phyloP scores from a whole-genome alignment of 37 sponge, comb jelly and placozoan species.

The Spongilla lacustris region DNA sequence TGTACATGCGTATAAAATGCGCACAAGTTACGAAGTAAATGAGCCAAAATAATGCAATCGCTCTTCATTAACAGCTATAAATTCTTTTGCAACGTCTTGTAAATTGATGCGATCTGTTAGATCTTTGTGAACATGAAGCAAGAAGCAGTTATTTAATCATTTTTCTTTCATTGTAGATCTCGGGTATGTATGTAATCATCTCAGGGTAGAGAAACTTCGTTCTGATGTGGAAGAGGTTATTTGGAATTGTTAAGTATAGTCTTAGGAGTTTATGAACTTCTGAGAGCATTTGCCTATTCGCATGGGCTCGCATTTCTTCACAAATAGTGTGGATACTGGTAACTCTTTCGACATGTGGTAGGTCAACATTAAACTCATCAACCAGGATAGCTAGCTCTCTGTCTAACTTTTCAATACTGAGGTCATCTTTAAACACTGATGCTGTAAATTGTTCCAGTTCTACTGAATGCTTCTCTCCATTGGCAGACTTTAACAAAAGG shows the following conservation, averaged over 20 bases:
- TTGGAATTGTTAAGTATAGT: constrained; percentile 56
- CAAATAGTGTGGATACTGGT: constrained; percentile 13
- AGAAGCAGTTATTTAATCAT: constrained; percentile 42
- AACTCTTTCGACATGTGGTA: constrained; percentile 5
- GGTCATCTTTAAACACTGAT: neutral
- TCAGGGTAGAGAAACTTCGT: constrained; percentile 46
- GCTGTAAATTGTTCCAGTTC: neutral
- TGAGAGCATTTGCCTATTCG: constrained; percentile 10
- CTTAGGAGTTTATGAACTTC: constrained; percentile 60
- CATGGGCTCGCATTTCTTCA: constrained; percentile 23
- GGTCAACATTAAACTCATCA: constrained; percentile 11
- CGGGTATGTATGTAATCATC: constrained; percentile 28
- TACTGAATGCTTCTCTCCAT: neutral
- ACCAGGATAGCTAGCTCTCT: neutral
- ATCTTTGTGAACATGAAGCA: constrained; percentile 4
- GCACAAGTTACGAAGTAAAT: neutral
- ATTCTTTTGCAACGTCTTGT: neutral
- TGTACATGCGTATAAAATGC: too few species aligned
- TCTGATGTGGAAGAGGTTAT: constrained; percentile 59
- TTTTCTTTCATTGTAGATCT: constrained; percentile 36
- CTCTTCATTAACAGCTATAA: neutral
- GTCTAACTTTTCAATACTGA: neutral
- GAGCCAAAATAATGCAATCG: neutral
- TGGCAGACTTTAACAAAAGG: constrained; percentile 3
- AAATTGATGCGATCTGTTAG: constrained; percentile 8